Conservation (phyloP, 2,888 invertebrate genomes). For the Gandaritis pyraliata region DNA sequence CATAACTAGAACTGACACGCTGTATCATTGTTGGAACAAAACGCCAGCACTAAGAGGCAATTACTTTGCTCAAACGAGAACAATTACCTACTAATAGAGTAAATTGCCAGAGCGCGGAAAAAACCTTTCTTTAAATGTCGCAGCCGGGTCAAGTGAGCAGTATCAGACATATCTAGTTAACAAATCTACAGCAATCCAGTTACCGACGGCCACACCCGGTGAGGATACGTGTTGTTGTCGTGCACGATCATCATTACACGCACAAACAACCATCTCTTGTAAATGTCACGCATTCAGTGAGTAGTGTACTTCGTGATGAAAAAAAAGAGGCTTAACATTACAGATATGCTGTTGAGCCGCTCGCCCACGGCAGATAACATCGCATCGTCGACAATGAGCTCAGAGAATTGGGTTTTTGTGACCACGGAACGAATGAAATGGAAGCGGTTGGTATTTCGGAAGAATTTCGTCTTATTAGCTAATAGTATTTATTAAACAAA, state of each 20-base stretch:
- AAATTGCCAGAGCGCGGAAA: conserved; percentile 51
- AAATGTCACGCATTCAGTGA: conserved; percentile 58
- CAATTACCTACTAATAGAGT: conserved; percentile 58
- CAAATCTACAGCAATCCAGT: conserved; percentile 59
- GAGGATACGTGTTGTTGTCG: conserved; percentile 49
- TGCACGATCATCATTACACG: conserved; percentile 65
- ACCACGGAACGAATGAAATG: conserved; percentile 53
- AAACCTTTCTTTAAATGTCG: conserved; percentile 55
- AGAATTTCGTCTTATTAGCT: conserved; percentile 19
- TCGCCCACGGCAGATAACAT: conserved; percentile 71
- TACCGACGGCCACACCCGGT: conserved; percentile 53
- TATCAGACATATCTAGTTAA: conserved; percentile 56
- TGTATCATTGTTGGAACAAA: conserved; percentile 55
- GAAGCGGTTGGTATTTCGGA: conserved; percentile 53
- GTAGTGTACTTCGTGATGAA: conserved; percentile 50
- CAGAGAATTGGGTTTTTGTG: conserved; percentile 61
- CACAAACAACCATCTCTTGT: conserved; percentile 54
- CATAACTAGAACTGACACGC: conserved; percentile 14
- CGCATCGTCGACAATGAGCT: conserved; percentile 60
- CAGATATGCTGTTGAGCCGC: conserved; percentile 65
- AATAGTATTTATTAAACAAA: conserved; percentile 26
- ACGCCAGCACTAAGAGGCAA: conserved; percentile 45
- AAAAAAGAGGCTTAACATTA: conserved; percentile 54
- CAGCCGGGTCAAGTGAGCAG: conserved; percentile 49
- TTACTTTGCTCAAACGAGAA: conserved; percentile 53